Percentiles rank a stretch among this genome's conserved stretches.
phyloP scores from a whole-genome alignment of 2,113 vertebrate genomes.

The Elgaria multicarinata region DNA sequence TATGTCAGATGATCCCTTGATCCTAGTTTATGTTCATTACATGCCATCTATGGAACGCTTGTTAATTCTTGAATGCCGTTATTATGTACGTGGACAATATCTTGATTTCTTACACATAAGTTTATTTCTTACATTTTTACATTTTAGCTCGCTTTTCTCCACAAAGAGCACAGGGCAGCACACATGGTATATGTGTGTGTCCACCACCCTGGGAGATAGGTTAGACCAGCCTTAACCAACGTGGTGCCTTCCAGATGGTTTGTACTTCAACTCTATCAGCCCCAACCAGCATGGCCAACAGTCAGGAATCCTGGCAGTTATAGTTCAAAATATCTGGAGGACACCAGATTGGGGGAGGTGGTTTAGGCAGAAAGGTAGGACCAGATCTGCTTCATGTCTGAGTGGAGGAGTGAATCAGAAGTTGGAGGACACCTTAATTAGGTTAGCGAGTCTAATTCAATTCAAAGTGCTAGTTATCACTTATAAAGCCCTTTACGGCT shows the following conservation, averaged over 20 bases:
- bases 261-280: background rate
- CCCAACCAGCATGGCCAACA: background rate
- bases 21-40: background rate
- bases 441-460: no score
- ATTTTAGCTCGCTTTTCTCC: background rate
- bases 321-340: background rate
- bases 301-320: background rate
- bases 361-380: background rate
- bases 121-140: no score
- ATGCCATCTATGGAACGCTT: background rate
- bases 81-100: background rate
- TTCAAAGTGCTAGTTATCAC: no score
- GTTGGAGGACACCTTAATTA: background rate
- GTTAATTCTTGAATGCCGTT: background rate
- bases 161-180: background rate
- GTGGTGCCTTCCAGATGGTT: background rate
- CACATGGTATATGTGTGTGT: background rate
- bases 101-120: background rate
- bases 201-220: background rate
- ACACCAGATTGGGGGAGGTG: no score
- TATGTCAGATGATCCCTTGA: background rate
- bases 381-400: background rate
- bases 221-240: background rate
- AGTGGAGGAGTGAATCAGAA: background rate
- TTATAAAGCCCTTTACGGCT: no score